phyloP scores from a whole-genome alignment of 2,113 vertebrate genomes.

The Fulmarus glacialis region DNA sequence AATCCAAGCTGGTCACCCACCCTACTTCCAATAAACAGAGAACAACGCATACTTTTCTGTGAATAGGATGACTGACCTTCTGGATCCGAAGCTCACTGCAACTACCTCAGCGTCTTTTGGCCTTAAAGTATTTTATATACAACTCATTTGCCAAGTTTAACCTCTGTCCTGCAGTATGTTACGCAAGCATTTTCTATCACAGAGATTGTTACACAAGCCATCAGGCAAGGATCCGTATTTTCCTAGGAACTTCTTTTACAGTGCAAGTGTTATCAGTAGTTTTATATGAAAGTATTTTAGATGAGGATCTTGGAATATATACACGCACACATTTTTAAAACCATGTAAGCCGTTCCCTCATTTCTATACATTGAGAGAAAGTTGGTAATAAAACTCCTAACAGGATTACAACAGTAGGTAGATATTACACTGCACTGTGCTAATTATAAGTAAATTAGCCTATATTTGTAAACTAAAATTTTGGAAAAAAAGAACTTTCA shows the following conservation, averaged over 20 bases:
- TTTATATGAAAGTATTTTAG: neutral
- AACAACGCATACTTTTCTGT: fast-evolving
- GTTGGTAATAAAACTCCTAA: fast-evolving
- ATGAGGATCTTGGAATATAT: neutral
- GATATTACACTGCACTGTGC: neutral
- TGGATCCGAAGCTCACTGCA: neutral
- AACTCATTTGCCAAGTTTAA: too few relatives aligned
- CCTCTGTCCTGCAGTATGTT: neutral
- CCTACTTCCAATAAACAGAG: fast-evolving
- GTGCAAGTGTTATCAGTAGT: too few relatives aligned
- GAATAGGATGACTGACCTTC: fast-evolving
- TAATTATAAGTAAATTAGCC: neutral
- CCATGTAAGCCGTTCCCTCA: neutral
- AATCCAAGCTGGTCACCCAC: neutral
- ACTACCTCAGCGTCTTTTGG: too few relatives aligned
- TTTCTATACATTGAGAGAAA: neutral
- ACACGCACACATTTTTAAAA: neutral
- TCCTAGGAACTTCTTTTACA: neutral
- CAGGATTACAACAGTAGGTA: neutral
- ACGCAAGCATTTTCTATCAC: too few relatives aligned
- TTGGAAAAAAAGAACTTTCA: neutral
- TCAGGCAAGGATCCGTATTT: neutral
- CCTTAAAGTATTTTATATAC: neutral
- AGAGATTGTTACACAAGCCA: neutral
- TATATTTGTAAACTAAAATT: neutral